Evolutionary conservation across 1,140 invertebrate genomes (phyloP), one percentile per base, ranked within the genome.

Genomic region (Procambarus virginalis): DNA sequence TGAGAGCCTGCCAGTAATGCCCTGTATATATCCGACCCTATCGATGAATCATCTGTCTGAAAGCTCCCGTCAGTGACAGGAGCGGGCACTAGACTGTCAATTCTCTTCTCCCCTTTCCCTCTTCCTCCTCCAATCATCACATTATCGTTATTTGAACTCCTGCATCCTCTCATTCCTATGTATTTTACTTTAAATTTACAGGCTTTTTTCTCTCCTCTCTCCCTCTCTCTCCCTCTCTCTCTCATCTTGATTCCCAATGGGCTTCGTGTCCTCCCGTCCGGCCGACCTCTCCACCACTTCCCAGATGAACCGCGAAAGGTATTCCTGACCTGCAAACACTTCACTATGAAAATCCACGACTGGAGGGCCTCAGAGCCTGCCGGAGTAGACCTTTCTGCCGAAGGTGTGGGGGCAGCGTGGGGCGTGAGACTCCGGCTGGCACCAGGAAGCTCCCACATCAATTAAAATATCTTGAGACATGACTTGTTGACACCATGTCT

Each of bases 301-400:
- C 73, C n/a, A 22, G 55, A 73, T 75, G 68, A 75, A 75, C 83
- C 83, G n/a, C 22, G 70, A 49, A 85, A 34, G 83, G 17, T 58
- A 55, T 60, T 85, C 83, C 45, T 77, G 51, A 17, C 70, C 83
- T n/a, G 68, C 70, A 84, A 84, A 84, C 83, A 84, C 83, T 75
- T n/a, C 70, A 75, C 17, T 60, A 51, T 70, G 51, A 82, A 64
- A 60, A 82, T 20, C 58, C 22, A 2, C 3, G 45, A 60, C 49
- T 64, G 80, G 80, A 68, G 58, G 55, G 2, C 55, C 58, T 73
- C 10, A 34, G 51, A 34, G 80, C 58, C 80, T 20, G 9, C 83
- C 12, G 73, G 34, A 51, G 49, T 2, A 79, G 49, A n/a, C 49
- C 20, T 55, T 76, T 14, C 34, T 48, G 55, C 68, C 58, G 58